These are phyloP conservation scores for Ennomos quercinarius DNA, from an alignment of 2,888 invertebrate genomes.

Conservation along the genomic window DNA sequence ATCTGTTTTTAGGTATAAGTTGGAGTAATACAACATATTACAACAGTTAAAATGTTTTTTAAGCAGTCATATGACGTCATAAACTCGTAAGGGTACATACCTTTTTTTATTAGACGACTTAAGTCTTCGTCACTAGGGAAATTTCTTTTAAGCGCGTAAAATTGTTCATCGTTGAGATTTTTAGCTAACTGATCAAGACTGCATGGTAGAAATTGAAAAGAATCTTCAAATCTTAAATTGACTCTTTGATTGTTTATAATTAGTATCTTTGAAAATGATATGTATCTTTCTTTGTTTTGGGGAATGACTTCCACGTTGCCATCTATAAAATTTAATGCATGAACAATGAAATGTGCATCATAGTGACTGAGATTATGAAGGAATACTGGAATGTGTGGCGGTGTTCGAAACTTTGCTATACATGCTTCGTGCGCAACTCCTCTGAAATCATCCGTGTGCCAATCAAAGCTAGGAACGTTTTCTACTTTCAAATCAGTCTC, in stretches of 20 bases:
- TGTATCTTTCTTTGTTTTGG: not conserved
- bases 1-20: conserved; percentile 34
- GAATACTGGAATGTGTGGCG: not conserved
- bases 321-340: conserved; percentile 41
- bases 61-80: conserved; percentile 16
- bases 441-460: conserved; percentile 31
- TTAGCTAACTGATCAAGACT: not conserved
- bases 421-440: conserved; percentile 44
- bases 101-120: conserved; percentile 20
- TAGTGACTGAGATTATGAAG: conserved; percentile 38
- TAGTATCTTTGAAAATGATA: too few relatives aligned
- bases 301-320: conserved; percentile 32
- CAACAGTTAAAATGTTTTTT: conserved; percentile 45
- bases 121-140: conserved; percentile 22
- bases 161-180: not conserved
- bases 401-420: conserved; percentile 37
- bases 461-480: conserved; percentile 34
- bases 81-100: conserved; percentile 28
- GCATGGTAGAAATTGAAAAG: conserved; percentile 7
- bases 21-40: conserved; percentile 34
- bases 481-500: conserved; percentile 26
- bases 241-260: too few relatives aligned
- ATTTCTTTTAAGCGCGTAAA: not conserved
- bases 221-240: too few relatives aligned
- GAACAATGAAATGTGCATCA: conserved; percentile 49